Base-by-base conservation (phyloP, 2,113 vertebrate species). In the Seriola aureovittata region DNA sequence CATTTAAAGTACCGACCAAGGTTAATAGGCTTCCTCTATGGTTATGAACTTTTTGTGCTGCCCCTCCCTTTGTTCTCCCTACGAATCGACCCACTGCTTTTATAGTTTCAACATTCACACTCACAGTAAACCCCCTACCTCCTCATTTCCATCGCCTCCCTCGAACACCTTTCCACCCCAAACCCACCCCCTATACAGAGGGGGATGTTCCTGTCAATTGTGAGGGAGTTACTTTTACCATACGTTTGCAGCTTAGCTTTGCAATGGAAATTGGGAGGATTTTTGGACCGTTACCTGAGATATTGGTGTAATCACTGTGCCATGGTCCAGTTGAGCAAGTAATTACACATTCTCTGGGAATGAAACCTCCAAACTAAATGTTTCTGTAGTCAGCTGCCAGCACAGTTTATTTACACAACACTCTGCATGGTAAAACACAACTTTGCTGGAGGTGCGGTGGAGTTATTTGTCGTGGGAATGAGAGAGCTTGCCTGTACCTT, bases 1-100 rank as follows among this genome's bases (percentile, higher is more conserved):
- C 98, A 97, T 98, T 97, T 97, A 96, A 97, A 98, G 96, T 96
- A 96, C 96, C 96, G 95, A 85, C 96, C 96, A 97, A 97, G 97
- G 97, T 99, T 98, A 98, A 97, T 97, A 97, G 97, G 97, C 97
- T 96, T 92, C 91, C 91, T 92, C 91, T 85, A 85, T 88, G 91
- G 89, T 93, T 94, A 90, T 95, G 94, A 95, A 95, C 94, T 94
- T 94, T 93, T 91, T 93, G 86, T 87, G 79, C 84, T 71, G 64
- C 75, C 82, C 86, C 85, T 87, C 85, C 87, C 86, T 78, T 85
- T 91, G 65, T 89, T 85, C 89, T 90, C 75, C 70, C 54, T 44
- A 50, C 79, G 64, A 88, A 92, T 87, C 85, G 68, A 92, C 74
- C 89, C 85, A 81, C 82, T 86, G 86, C 85, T 89, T 92, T 92